Evolutionary conservation across 2,113 vertebrate species (phyloP).

Genomic region (Chiloscyllium plagiosum): DNA sequence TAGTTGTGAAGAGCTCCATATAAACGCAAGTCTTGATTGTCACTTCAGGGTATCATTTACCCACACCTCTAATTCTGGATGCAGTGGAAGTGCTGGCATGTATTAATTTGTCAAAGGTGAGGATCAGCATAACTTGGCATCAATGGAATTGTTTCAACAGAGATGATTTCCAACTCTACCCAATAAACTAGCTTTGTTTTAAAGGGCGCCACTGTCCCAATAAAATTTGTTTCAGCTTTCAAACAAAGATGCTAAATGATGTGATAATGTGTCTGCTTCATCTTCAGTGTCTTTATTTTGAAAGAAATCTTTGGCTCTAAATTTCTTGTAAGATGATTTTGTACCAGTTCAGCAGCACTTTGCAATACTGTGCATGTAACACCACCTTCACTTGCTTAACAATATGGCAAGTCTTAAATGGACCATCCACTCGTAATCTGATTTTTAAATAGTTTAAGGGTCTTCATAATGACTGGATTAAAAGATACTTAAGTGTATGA

Average conservation of each 20-base stretch:
- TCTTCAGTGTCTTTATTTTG: not conserved
- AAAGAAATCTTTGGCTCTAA: not conserved
- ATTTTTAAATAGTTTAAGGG: not conserved
- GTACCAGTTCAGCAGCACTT: not conserved
- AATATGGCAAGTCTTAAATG: not conserved
- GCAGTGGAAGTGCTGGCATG: not conserved
- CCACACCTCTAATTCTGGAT: not conserved
- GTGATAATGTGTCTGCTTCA: not conserved
- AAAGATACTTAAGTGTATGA: too few relatives aligned
- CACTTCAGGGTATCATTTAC: not conserved
- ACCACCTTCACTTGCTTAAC: not conserved
- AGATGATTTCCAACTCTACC: not conserved
- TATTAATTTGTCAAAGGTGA: not conserved
- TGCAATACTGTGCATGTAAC: not conserved
- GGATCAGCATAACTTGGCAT: slow-evolving; percentile 10
- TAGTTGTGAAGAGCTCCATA: too few relatives aligned
- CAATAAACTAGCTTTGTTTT: not conserved
- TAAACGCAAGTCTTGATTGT: too few relatives aligned
- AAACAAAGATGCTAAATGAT: not conserved
- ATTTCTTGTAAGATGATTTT: not conserved
- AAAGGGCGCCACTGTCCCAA: not conserved
- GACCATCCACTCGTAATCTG: not conserved
- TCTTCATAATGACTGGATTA: not conserved
- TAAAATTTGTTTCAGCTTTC: not conserved
- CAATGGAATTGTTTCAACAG: not conserved